A percentile compares a stretch with the other conserved stretches of the same genome.
phyloP scores from a whole-genome alignment of 2,113 vertebrate genomes.

The Rostratula benghalensis region DNA sequence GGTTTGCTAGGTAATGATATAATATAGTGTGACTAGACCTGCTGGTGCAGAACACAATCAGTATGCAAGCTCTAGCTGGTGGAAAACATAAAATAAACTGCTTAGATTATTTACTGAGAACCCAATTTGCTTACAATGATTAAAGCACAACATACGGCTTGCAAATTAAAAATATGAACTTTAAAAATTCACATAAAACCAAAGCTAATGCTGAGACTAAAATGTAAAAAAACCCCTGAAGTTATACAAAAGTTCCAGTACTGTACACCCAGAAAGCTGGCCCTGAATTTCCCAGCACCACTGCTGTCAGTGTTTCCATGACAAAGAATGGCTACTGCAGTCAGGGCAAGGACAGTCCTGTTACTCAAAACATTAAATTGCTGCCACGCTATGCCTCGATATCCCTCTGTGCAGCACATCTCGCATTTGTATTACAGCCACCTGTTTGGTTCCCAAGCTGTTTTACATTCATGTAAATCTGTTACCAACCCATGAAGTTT shows the following conservation, averaged over 20 bases:
- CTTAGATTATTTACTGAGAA: slow-evolving; percentile 47
- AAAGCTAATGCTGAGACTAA: background rate
- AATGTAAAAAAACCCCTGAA: background rate
- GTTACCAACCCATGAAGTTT: background rate
- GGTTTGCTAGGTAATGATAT: slow-evolving; percentile 8
- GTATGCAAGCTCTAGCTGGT: background rate
- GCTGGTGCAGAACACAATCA: background rate
- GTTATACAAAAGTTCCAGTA: background rate
- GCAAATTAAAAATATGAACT: background rate
- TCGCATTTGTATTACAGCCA: background rate
- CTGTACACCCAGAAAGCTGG: accelerated
- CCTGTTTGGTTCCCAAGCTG: background rate
- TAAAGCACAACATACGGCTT: background rate
- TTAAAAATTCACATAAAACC: background rate
- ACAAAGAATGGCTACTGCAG: background rate
- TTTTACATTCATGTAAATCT: background rate
- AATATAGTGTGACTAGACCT: background rate
- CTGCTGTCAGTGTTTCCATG: background rate
- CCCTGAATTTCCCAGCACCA: background rate
- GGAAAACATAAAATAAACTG: slow-evolving; percentile 37
- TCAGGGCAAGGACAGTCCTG: background rate
- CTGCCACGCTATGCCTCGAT: background rate
- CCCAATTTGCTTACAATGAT: slow-evolving; percentile 16
- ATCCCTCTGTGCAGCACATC: background rate
- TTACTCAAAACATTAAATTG: background rate